Evolutionary conservation across 64 coral and sea anemone genomes (phyloP).

Genomic region (Cladopsammia gracilis): DNA sequence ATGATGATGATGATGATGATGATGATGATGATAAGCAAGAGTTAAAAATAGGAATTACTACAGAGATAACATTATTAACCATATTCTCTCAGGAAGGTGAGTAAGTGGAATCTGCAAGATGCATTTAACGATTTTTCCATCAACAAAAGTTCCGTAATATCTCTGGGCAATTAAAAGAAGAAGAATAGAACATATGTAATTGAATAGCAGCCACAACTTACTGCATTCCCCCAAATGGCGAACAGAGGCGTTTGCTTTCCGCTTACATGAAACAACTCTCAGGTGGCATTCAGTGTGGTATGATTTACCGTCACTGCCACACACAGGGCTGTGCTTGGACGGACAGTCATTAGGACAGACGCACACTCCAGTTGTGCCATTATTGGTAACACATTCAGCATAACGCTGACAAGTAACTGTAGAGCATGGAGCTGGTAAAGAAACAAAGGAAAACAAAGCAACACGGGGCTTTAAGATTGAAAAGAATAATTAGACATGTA

Average conservation of each 20-base stretch:
- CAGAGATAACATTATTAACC: too few species aligned
- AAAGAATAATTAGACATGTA: background rate
- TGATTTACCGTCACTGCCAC: slow-evolving; percentile 87
- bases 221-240: background rate
- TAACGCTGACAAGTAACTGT: slow-evolving; percentile 60
- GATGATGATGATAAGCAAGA: too few species aligned
- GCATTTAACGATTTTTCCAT: too few species aligned
- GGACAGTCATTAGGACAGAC: slow-evolving; percentile 77
- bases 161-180: background rate
- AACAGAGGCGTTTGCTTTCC: slow-evolving; percentile 44
- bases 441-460: background rate
- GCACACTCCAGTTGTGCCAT: slow-evolving; percentile 52
- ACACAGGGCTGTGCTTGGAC: slow-evolving; percentile 37
- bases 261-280: slow-evolving; percentile 15
- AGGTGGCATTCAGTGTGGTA: slow-evolving; percentile 84
- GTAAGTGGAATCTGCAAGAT: too few species aligned
- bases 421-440: slow-evolving; percentile 45
- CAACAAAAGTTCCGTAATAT: too few species aligned
- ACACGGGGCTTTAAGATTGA: too few species aligned
- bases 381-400: slow-evolving; percentile 50
- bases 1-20: background rate
- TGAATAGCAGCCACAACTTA: background rate
- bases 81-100: too few species aligned
- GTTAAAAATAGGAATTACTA: too few species aligned
- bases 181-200: background rate